A percentile compares a stretch with the other conserved stretches of the same genome.
phyloP scores from a whole-genome alignment of 2,888 invertebrate species.

The Lomographa bimaculata region DNA sequence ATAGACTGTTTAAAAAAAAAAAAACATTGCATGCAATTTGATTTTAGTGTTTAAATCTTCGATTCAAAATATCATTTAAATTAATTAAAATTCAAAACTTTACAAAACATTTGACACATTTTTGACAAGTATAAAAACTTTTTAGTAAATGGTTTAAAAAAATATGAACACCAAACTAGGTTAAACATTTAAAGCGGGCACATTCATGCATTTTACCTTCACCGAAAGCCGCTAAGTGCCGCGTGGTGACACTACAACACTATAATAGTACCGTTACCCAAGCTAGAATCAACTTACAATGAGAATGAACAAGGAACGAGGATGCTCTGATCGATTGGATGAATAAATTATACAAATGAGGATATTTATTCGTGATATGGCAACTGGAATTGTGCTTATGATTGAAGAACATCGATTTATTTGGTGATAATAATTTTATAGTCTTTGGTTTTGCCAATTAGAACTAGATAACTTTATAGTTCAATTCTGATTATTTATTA shows the following conservation, averaged over 20 bases:
- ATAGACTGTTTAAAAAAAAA: conserved; percentile 53
- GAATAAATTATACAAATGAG: neutral
- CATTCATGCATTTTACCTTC: conserved; percentile 78
- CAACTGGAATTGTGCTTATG: conserved; percentile 2
- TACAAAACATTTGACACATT: conserved; percentile 16
- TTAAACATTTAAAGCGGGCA: conserved; percentile 60
- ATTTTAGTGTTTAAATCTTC: conserved; percentile 29
- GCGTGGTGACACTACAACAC: conserved; percentile 62
- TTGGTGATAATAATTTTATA: too few species aligned
- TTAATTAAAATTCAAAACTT: too few species aligned
- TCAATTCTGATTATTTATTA: too few species aligned
- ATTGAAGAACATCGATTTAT: conserved; percentile 1
- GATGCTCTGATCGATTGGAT: conserved; percentile 49
- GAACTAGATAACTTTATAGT: too few species aligned
- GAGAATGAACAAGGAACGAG: conserved; percentile 47
- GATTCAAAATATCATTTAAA: too few species aligned
- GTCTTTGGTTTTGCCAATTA: too few species aligned
- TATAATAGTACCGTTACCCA: conserved; percentile 59
- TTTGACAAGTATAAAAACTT: conserved; percentile 5
- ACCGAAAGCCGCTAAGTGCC: conserved; percentile 71
- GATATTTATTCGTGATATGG: neutral
- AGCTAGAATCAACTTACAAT: conserved; percentile 39
- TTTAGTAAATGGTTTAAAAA: conserved; percentile 18
- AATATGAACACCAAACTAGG: conserved; percentile 38
- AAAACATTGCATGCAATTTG: conserved; percentile 54